These are phyloP conservation scores for Brachypalpus laphriformis DNA, from an alignment of 2,888 invertebrate species.

Conservation along the genomic window DNA sequence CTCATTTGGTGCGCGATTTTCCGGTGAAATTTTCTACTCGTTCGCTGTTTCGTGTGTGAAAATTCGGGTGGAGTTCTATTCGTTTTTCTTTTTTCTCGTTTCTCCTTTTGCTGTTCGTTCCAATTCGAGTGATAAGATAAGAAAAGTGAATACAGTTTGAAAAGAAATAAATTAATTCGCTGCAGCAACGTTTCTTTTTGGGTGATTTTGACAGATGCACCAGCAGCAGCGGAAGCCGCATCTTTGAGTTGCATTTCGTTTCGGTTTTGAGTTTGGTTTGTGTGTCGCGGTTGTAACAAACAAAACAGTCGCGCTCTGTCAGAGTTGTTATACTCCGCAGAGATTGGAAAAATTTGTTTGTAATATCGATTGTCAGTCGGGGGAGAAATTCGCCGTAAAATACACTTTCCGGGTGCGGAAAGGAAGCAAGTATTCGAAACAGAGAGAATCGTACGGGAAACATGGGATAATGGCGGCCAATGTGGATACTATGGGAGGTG, in stretches of 20 bases:
- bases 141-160: slow-evolving; percentile 38
- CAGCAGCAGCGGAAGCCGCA: slow-evolving; percentile 46
- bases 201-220: slow-evolving; percentile 63
- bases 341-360: background rate
- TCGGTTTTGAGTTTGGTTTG: slow-evolving; percentile 24
- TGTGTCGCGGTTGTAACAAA: slow-evolving; percentile 11
- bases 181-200: slow-evolving; percentile 4
- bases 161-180: slow-evolving; percentile 25
- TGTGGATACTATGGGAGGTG: slow-evolving; percentile 69
- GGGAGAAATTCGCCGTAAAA: slow-evolving; percentile 6
- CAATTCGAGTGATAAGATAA: slow-evolving; percentile 42
- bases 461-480: slow-evolving; percentile 73
- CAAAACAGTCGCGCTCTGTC: slow-evolving; percentile 38
- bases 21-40: slow-evolving; percentile 44
- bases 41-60: slow-evolving; percentile 48
- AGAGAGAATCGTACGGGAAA: slow-evolving; percentile 36
- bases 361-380: too few relatives aligned
- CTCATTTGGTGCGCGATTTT: slow-evolving; percentile 59
- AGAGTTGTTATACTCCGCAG: slow-evolving; percentile 16
- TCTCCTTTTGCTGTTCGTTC: background rate
- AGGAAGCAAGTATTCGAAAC: slow-evolving; percentile 27
- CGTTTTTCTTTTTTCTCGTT: slow-evolving; percentile 20
- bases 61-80: slow-evolving; percentile 72
- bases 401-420: slow-evolving; percentile 26
- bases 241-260: slow-evolving; percentile 49